Conservation (phyloP, 1,140 invertebrate species). For the Elymnias hypermnestra region DNA sequence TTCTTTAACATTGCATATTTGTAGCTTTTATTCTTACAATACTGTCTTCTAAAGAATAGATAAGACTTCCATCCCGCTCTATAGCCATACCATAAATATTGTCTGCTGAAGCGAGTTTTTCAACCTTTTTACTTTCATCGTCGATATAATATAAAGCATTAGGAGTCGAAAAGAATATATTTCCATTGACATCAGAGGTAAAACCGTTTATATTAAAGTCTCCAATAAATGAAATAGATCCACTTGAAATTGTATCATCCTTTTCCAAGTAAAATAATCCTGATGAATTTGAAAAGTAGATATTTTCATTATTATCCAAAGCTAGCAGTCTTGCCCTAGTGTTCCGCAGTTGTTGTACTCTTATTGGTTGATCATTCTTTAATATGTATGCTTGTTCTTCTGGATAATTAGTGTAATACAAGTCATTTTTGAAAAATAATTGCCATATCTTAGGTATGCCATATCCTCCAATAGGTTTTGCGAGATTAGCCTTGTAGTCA, state of each 20-base stretch:
- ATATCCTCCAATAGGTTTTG: constrained; percentile 23
- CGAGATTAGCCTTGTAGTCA: constrained; percentile 31
- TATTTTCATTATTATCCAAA: constrained; percentile 32
- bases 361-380: constrained; percentile 21
- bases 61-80: constrained; percentile 34
- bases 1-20: no score
- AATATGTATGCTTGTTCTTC: constrained; percentile 33
- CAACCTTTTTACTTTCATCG: constrained; percentile 19
- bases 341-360: constrained; percentile 31
- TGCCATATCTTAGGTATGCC: constrained; percentile 43
- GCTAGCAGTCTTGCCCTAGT: constrained; percentile 36
- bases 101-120: constrained; percentile 15
- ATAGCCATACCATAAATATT: constrained; percentile 35
- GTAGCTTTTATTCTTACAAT: constrained; percentile 27
- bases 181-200: constrained; percentile 34
- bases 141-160: constrained; percentile 36
- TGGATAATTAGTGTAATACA: constrained; percentile 46
- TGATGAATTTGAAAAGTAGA: constrained; percentile 40
- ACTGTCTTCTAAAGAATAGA: constrained; percentile 28
- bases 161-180: constrained; percentile 44
- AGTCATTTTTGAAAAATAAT: constrained; percentile 43
- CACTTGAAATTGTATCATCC: constrained; percentile 12
- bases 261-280: constrained; percentile 29
- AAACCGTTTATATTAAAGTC: constrained; percentile 39
- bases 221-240: constrained; percentile 18